Base-by-base conservation (phyloP, 1,140 invertebrate species). In the Choristoneura fumiferana region DNA sequence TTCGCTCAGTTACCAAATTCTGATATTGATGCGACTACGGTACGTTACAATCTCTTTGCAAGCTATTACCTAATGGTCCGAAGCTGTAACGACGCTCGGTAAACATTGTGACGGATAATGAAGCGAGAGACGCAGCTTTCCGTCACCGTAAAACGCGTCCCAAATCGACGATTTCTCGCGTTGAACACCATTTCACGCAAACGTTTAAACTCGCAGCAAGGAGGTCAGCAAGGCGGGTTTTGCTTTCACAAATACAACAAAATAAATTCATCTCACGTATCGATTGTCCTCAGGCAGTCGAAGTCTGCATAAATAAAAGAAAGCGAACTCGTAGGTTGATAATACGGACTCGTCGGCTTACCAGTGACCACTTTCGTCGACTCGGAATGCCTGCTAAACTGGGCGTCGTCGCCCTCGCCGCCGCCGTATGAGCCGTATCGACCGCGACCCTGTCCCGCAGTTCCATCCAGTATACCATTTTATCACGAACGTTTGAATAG, bases 261-360 rank as follows among this genome's bases (percentile, higher is more conserved):
- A 89, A 89, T 87, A 87, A 89, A 89, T 89, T 89, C 86, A 81
- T 79, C 78, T 84, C 86, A 89, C 84, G 84, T 89, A 89, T 86
- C 70, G 86, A 87, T 86, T 86, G 84, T 87, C 84, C 82, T 84
- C 83, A 57, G 75, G 69, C 74, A 70, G 57, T 82, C 65, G 66
- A 71, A 71, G 72, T 71, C 73, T 81, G 78, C 80, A 86, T 86
- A 77, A 84, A 67, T 75, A 84, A 88, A 88, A 87, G 85, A 88
- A 87, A 88, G 85, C 81, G 75, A 81, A 81, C 69, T 80, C 71
- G 76, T 78, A 78, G 40, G 40, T 45, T 45, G 18, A 45, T 45
- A 45, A 77, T 60, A 76, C 68, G 71, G 68, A 63, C 62, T 62
- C 62, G 56, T 8, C 45, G 38, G 40, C 18, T 52, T 33, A 60